Base-by-base conservation (phyloP, 2,888 invertebrate genomes). In the Cephalotes varians region DNA sequence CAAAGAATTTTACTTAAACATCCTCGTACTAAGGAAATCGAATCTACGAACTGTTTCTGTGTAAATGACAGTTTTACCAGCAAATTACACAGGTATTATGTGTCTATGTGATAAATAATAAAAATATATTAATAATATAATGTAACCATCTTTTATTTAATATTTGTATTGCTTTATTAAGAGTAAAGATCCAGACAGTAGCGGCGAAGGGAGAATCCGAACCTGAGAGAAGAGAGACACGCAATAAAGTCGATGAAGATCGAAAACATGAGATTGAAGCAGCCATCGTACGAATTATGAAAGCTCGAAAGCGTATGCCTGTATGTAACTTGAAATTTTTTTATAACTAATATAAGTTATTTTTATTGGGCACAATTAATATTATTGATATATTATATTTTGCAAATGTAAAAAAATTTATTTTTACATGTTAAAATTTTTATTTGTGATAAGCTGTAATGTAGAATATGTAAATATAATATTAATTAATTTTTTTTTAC, bases 251-350 rank as follows among this genome's bases (percentile, higher is more conserved):
- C 67, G 99, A 99, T 94, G 99, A 99, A 95, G 99, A 99, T 95
- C 96, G 99, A 91, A 99, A 99, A 95, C 99, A 99, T 95, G 99
- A 99, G 96, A 99, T 99, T 91, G 99, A 99, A 95, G 99, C 99
- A 71, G 99, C 99, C 87, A 99, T 99, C 94, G 99, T 99, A 87
- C 96, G 99, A 94, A 99, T 99, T 94, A 99, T 99, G 99, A 99
- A 99, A 95, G 98, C 99, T 69, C 96, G 99, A 89, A 99, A 99
- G 96, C 97, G 97, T 93, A 97, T 99, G 97, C 96, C 98, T 95
- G 97, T 97, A 95, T 93, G 96, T 94, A 85, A 54, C 80, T 76
- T 28, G 37, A 60, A 7, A 51, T 7, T 81, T 74, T n/a, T 12
- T 44, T 65, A 9, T 51, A 10, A 58, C 31, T 56, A 18, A 2